These are phyloP conservation scores for Campylomormyrus tamandua DNA, from an alignment of 2,113 vertebrate genomes.

Conservation along the genomic window DNA sequence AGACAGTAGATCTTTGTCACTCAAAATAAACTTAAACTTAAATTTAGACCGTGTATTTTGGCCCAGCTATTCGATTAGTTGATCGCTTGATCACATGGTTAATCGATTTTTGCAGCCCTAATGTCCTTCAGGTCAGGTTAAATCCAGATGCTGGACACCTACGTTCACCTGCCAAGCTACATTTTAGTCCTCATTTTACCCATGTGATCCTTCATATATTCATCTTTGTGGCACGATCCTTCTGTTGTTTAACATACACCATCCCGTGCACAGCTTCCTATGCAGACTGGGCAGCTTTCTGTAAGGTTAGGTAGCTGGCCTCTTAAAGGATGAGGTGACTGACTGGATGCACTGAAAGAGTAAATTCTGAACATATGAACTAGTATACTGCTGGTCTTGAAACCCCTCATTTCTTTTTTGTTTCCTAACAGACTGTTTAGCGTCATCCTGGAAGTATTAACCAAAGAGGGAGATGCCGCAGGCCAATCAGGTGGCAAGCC, in stretches of 20 bases:
- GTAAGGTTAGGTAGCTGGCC: neutral
- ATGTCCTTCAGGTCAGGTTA: neutral
- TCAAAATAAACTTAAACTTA: neutral
- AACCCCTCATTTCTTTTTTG: neutral
- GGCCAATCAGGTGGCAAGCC: slow-evolving; percentile 78
- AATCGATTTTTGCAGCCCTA: neutral
- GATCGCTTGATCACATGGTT: neutral
- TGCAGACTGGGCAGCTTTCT: neutral
- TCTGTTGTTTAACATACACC: slow-evolving; percentile 46
- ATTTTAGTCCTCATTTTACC: slow-evolving; percentile 3
- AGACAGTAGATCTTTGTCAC: neutral
- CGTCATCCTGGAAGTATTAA: slow-evolving; percentile 97
- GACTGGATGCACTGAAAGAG: neutral
- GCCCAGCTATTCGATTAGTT: neutral
- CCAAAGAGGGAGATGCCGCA: slow-evolving; percentile 78
- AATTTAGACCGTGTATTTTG: neutral
- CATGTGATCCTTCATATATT: slow-evolving; percentile 19
- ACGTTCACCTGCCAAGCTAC: neutral
- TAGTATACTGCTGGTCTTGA: neutral
- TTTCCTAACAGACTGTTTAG: slow-evolving; percentile 82
- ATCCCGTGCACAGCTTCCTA: slow-evolving; percentile 56
- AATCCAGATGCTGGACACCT: neutral
- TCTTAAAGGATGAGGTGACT: neutral
- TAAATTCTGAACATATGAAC: neutral
- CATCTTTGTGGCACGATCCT: slow-evolving; percentile 23